A percentile compares a stretch with the other conserved stretches of the same genome.
Conservation (phyloP, 2,113 vertebrate genomes). For the Aleadryas rufinucha region DNA sequence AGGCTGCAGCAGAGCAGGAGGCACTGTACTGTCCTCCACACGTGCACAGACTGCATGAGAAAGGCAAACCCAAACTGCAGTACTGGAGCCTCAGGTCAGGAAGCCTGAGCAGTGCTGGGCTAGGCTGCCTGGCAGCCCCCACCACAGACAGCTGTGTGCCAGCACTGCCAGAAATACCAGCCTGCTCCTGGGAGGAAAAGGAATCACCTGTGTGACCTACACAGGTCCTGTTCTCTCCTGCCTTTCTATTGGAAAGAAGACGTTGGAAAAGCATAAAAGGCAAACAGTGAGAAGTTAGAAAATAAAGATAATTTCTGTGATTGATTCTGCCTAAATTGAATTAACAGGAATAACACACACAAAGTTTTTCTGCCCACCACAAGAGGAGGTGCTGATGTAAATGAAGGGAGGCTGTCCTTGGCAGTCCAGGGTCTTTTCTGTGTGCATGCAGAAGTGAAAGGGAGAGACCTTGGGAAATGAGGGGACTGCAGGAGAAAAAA, state of each 20-base stretch:
- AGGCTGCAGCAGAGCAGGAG: neutral
- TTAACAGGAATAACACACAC: neutral
- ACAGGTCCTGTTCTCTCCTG: neutral
- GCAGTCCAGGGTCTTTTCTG: neutral
- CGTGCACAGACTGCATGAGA: neutral
- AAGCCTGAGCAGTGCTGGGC: neutral
- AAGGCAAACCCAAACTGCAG: neutral
- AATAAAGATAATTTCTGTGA: neutral
- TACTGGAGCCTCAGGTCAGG: neutral
- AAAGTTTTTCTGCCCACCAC: neutral
- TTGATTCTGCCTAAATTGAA: neutral
- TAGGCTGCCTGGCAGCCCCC: neutral
- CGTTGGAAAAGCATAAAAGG: neutral
- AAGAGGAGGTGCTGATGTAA: neutral
- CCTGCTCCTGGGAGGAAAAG: neutral
- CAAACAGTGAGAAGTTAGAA: neutral
- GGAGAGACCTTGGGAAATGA: neutral
- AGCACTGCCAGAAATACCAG: neutral
- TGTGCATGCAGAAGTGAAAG: neutral
- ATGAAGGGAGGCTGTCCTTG: accelerated
- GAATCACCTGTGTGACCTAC: neutral
- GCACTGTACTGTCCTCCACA: neutral
- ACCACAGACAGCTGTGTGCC: neutral
- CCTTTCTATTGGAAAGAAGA: neutral
- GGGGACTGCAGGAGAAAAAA: neutral